Evolutionary conservation across 1,140 invertebrate genomes (phyloP).

Genomic region (Steinernema khuongi): DNA sequence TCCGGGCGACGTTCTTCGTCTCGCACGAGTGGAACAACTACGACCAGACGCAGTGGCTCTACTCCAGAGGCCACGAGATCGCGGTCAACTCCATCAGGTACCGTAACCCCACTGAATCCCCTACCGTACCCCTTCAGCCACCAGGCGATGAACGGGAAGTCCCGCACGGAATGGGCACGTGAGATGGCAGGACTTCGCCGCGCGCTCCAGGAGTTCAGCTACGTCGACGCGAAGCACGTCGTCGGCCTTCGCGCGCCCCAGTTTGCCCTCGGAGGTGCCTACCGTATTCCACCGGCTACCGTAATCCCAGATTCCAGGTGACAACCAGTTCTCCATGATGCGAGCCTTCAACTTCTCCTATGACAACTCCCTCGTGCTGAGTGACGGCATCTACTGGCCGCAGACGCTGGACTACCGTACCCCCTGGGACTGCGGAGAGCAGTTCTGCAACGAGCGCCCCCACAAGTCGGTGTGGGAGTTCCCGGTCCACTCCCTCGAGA

Average conservation of each 20-base stretch:
- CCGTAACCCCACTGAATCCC: constrained; percentile 59
- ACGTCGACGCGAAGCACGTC: constrained; percentile 34
- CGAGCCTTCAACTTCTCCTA: constrained; percentile 35
- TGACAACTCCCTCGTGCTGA: constrained; percentile 45
- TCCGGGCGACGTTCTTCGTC: constrained; percentile 94
- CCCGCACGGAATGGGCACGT: constrained; percentile 38
- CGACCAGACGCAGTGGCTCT: constrained; percentile 86
- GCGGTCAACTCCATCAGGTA: constrained; percentile 94
- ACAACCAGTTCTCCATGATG: constrained; percentile 49
- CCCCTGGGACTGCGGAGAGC: constrained; percentile 43
- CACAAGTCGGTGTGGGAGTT: constrained; percentile 43
- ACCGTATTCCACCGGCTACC: neutral
- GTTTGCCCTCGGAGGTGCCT: constrained; percentile 18
- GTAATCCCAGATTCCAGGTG: constrained; percentile 32
- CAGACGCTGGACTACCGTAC: constrained; percentile 43
- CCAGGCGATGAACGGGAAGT: constrained; percentile 17
- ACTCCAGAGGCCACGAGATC: constrained; percentile 89
- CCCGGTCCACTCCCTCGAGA: constrained; percentile 40
- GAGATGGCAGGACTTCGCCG: constrained; percentile 49
- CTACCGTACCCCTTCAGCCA: constrained; percentile 16
- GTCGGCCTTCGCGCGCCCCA: constrained; percentile 44
- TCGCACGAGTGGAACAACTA: constrained; percentile 97
- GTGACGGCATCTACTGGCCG: constrained; percentile 48
- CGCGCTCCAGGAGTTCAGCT: constrained; percentile 46
- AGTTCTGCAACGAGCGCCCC: constrained; percentile 35